Percentiles rank a stretch among this genome's conserved stretches.
Conservation (phyloP, 2,888 invertebrate species). For the Mythimna lalbum region DNA sequence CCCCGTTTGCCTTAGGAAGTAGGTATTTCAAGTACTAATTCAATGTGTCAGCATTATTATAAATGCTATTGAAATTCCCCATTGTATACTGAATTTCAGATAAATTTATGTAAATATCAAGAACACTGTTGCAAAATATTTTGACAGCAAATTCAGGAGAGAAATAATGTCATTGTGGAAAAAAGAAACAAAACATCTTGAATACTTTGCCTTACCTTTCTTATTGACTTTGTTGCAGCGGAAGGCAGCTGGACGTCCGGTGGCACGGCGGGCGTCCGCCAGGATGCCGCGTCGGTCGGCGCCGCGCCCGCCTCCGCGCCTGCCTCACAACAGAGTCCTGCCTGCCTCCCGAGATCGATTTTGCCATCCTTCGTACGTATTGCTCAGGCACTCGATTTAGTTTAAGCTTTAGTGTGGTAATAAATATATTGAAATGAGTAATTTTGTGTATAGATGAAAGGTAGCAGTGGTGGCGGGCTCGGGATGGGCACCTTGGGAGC, state of each 20-base stretch:
- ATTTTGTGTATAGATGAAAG: slow-evolving; percentile 80
- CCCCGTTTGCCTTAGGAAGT: not conserved
- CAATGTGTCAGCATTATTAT: not conserved
- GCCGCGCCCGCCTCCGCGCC: slow-evolving; percentile 88
- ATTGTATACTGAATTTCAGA: not conserved
- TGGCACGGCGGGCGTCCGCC: slow-evolving; percentile 92
- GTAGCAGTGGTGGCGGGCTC: slow-evolving; percentile 86
- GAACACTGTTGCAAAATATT: not conserved
- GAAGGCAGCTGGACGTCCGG: slow-evolving; percentile 98
- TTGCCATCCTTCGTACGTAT: slow-evolving; percentile 94
- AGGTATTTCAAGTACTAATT: not conserved
- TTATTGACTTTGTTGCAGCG: slow-evolving; percentile 82
- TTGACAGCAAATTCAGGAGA: not conserved
- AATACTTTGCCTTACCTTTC: slow-evolving; percentile 50
- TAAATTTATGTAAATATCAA: not conserved
- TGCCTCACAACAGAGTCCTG: slow-evolving; percentile 91
- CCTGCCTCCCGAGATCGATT: slow-evolving; percentile 92
- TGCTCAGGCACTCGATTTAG: not conserved
- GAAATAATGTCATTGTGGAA: not conserved
- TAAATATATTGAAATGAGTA: slow-evolving; percentile 6
- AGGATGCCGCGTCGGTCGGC: slow-evolving; percentile 87
- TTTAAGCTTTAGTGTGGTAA: not conserved
- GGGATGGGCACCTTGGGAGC: slow-evolving; percentile 85
- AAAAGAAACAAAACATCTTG: not conserved
- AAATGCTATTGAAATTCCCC: not conserved